Base-by-base conservation (phyloP, 2,888 invertebrate species). In the Stenoptilia bipunctidactyla region DNA sequence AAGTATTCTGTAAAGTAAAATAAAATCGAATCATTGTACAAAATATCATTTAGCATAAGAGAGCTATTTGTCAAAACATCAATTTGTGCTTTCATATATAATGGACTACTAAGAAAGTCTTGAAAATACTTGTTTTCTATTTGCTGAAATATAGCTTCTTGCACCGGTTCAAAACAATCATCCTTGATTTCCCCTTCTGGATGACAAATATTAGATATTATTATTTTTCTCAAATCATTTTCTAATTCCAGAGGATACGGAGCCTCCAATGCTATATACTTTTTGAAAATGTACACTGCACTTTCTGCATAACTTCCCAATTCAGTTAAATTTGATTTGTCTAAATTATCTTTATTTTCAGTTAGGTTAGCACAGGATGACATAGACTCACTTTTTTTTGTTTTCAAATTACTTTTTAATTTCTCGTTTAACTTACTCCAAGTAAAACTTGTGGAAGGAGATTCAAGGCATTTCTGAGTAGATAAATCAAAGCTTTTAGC, bases 1-100 rank as follows among this genome's bases (percentile, higher is more conserved):
- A 97, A 88, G 79, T 91, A 97, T 88, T 98, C 97, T 87, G 96
- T 96, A 61, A 98, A 96, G 70, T 95, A 96, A 73, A 96, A 96
- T 46, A 98, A 86, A 42, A 95, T 92, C 45, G 92, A 89, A 73
- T 97, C 96, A 80, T 95, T 95, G 67, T 92, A 92, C 40, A 98
- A 83, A 65, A 98, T 92, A 79, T 98, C 98, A 52, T 90, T 89
- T 38, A 98, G 85, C 43, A 87, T 89, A 33, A 97, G 89, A 71
- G 88, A 87, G 47, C 91, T 90, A 67, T 89, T 89, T 5, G 94
- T 94, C 50, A 96, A 86, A 45, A 97, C 87, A 69, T 98, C 96
- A 53, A 98, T 90, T 82, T 96, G 96, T 82, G 96, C 93, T 79
- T 94, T 96, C 61, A 93, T 93, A 73, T 94, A 93, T 65, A 90